phyloP scores from a whole-genome alignment of 1,140 invertebrate species.

The Atta colombica region DNA sequence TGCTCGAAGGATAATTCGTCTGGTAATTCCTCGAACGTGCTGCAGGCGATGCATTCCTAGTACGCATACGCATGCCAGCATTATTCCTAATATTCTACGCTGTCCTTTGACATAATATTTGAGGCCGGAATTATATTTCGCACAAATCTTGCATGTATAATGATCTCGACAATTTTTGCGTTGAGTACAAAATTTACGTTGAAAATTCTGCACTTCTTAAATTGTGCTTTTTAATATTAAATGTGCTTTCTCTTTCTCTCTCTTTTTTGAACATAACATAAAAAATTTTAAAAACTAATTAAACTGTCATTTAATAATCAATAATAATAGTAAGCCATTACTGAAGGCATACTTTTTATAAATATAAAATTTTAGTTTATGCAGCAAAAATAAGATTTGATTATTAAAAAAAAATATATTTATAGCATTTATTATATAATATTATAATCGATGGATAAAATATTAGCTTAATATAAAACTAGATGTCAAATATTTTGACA shows the following conservation, averaged over 20 bases:
- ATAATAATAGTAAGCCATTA: too few species aligned
- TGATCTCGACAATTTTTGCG: conserved; percentile 38
- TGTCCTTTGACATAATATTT: conserved; percentile 60
- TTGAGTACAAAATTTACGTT: conserved; percentile 2
- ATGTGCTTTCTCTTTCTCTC: not conserved
- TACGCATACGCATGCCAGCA: conserved; percentile 43
- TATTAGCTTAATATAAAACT: not conserved
- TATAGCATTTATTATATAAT: not conserved
- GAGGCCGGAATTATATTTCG: conserved; percentile 21
- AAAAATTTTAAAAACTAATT: not conserved
- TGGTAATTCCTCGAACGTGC: conserved; percentile 57
- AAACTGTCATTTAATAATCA: too few species aligned
- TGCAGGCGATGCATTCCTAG: conserved; percentile 41
- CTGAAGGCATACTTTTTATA: too few species aligned
- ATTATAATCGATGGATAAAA: not conserved
- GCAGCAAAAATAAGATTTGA: too few species aligned
- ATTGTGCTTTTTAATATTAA: not conserved
- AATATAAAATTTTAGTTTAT: too few species aligned
- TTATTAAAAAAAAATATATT: not conserved
- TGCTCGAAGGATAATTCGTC: conserved; percentile 65
- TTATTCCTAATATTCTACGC: conserved; percentile 52
- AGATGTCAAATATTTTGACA: not conserved
- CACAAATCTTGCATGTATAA: conserved; percentile 30
- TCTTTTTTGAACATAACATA: not conserved
- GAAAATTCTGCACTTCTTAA: not conserved